Percentiles rank a stretch among this genome's conserved stretches.
Evolutionary conservation across 2,797 vertebrate species (phyloP).

Genomic region (Lagocephalus sceleratus): DNA sequence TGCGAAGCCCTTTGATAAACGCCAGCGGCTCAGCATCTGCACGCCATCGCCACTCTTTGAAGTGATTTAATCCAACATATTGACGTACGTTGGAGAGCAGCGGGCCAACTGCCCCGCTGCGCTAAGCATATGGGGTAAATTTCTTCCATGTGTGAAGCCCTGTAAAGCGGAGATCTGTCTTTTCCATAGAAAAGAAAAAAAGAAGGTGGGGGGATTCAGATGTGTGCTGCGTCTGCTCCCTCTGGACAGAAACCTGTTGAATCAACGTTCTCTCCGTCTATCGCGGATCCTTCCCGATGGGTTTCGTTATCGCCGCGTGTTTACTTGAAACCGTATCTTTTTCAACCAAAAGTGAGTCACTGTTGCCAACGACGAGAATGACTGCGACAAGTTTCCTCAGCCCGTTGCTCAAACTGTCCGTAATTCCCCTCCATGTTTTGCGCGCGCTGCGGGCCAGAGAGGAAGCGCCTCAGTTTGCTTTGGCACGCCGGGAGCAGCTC

Average conservation of each 20-base stretch:
- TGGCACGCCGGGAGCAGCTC: constrained; percentile 62
- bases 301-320: constrained; percentile 22
- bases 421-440: constrained; percentile 70
- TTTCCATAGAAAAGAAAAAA: constrained; percentile 61
- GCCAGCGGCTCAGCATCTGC: constrained; percentile 47
- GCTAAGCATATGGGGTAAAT: constrained; percentile 71
- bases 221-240: constrained; percentile 31
- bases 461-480: constrained; percentile 75
- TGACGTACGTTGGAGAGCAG: constrained; percentile 71
- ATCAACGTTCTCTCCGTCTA: constrained; percentile 29
- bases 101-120: constrained; percentile 67
- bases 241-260: constrained; percentile 41
- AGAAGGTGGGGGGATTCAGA: constrained; percentile 59
- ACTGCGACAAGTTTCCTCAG: constrained; percentile 28
- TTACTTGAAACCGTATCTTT: constrained; percentile 34
- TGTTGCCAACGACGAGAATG: constrained; percentile 18
- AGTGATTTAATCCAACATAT: constrained; percentile 67
- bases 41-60: constrained; percentile 59
- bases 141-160: constrained; percentile 70
- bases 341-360: constrained; percentile 27
- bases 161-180: constrained; percentile 66
- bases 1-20: constrained; percentile 46
- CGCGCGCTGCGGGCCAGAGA: constrained; percentile 55
- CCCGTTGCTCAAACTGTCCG: constrained; percentile 32
- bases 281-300: constrained; percentile 20